Evolutionary conservation across 2,113 vertebrate species (phyloP), one percentile per base, ranked within the genome.

Genomic region (Cairina moschata): DNA sequence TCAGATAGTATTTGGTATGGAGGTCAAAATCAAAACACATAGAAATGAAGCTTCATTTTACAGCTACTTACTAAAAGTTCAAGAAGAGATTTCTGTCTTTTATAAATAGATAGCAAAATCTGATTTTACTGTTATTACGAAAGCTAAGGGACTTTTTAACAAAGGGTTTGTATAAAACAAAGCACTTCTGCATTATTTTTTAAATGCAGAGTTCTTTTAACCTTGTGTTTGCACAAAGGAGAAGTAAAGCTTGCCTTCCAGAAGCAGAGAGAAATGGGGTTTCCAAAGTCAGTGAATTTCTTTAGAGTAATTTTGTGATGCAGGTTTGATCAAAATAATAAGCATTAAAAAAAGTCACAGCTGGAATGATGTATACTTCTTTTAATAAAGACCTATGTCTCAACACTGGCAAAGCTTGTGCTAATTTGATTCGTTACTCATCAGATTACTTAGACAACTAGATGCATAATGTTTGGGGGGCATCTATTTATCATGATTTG

Each of bases 401-500:
- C 94, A 81, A 72, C 38, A 74, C 60, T 95, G 91, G 93, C 86
- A 97, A 97, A 97, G 94, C 92, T 93, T 95, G 85, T 95, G 92
- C 82, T 97, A 98, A 97, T 98, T 98, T 97, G 96, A 97, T 95
- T 93, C 83, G 95, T 92, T 95, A 90, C 91, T 97, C 96, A 96
- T 96, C 97, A 97, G 92, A 91, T 97, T 95, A 91, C 91, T 94
- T 94, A 96, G 95, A 97, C 97, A 96, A 95, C 96, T 97, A 97
- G 94, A 97, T 97, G 93, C 94, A 97, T 96, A 97, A 97, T 87
- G 65, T 94, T 95, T n/a, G 82, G 96, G 95, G 88, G 79, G 58
- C 65, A 86, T 72, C 96, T 94, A 97, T 98, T 97, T 98, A 96
- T 96, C 97, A 94, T 96, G 83, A 97, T 98, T 97, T 97, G 59